These are phyloP conservation scores for Vulpes vulpes DNA, from an alignment of 2,113 vertebrate genomes.

Conservation along the genomic window DNA sequence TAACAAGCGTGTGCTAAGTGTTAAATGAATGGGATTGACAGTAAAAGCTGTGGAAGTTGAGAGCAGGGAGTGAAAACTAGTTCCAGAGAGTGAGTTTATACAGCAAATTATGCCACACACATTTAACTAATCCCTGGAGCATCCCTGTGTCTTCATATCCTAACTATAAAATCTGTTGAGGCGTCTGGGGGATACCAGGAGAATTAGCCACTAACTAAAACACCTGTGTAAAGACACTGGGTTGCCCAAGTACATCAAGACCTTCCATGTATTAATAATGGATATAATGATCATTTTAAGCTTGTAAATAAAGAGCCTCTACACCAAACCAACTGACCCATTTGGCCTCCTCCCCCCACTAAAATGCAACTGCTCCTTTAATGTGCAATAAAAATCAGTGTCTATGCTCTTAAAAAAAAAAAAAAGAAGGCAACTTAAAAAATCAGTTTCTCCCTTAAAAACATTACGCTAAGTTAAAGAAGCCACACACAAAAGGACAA, in stretches of 20 bases:
- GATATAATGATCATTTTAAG: conserved; percentile 29
- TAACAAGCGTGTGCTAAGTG: conserved; percentile 70
- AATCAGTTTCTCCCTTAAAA: conserved; percentile 16
- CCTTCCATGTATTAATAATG: background rate
- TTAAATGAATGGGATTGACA: conserved; percentile 76
- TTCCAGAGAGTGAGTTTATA: conserved; percentile 74
- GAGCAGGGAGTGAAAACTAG: conserved; percentile 64
- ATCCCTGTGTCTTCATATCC: conserved; percentile 59
- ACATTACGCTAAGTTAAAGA: conserved; percentile 8
- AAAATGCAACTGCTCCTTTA: conserved; percentile 35
- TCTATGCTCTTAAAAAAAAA: background rate
- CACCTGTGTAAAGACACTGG: conserved; percentile 71
- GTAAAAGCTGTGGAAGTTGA: conserved; percentile 73
- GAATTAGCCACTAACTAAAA: conserved; percentile 67
- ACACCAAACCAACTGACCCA: background rate
- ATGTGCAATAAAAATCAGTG: background rate
- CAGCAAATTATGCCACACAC: conserved; percentile 70
- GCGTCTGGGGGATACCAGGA: conserved; percentile 64
- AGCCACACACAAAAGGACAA: conserved; percentile 17
- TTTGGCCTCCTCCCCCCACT: background rate
- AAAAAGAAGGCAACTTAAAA: background rate
- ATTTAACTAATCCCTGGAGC: conserved; percentile 76
- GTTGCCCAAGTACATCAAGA: conserved; percentile 20
- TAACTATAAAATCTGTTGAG: conserved; percentile 70
- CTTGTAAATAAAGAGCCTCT: conserved; percentile 3